Evolutionary conservation across 2,113 vertebrate species (phyloP).

Genomic region (Prietella phreatophila): DNA sequence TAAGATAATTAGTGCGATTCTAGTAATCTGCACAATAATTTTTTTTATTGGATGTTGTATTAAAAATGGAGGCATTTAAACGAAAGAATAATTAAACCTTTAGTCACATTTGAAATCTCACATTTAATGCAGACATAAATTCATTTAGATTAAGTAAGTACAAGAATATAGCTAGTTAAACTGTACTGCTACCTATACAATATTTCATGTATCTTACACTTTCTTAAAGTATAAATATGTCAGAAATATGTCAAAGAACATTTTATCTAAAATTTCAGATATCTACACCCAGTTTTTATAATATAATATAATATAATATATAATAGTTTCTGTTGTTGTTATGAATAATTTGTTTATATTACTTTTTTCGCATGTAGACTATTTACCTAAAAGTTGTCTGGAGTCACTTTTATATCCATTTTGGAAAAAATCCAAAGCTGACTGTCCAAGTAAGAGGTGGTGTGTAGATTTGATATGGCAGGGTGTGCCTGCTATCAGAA

Average conservation of each 20-base stretch:
- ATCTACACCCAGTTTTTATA: not conserved
- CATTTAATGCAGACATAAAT: too few species aligned
- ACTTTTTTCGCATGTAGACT: not conserved
- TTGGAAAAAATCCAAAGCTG: slow-evolving; percentile 7
- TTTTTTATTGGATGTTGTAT: not conserved
- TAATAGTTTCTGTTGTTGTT: not conserved
- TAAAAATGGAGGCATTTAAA: not conserved
- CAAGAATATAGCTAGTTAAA: not conserved
- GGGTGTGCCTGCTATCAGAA: slow-evolving; percentile 24
- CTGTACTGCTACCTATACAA: not conserved
- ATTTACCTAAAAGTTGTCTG: not conserved
- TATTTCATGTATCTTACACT: not conserved
- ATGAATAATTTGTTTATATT: not conserved
- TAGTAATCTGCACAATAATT: not conserved
- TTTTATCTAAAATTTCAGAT: not conserved
- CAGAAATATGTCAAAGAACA: not conserved
- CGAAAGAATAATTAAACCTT: not conserved
- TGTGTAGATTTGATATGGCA: slow-evolving; percentile 7
- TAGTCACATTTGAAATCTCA: too few species aligned
- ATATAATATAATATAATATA: too few species aligned
- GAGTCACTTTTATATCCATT: not conserved
- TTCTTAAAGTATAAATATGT: not conserved
- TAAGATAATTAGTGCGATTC: not conserved
- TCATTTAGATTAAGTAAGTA: not conserved
- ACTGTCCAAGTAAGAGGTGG: not conserved